A percentile compares a stretch with the other conserved stretches of the same genome.
Evolutionary conservation across 2,113 vertebrate species (phyloP).

Genomic region (Lichenostomus cassidix): DNA sequence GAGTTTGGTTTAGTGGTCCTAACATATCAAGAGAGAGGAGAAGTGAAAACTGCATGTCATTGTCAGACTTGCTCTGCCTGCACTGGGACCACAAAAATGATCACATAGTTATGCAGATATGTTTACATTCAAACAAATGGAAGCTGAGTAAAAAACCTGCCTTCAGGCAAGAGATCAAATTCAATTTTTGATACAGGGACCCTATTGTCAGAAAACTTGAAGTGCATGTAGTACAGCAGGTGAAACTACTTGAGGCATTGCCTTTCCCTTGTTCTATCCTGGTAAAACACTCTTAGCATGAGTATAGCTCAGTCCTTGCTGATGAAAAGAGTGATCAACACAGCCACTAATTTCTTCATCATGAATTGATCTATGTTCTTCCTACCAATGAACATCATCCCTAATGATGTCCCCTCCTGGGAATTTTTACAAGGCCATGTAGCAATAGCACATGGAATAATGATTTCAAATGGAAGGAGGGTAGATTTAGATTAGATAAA

Average conservation of each 20-base stretch:
- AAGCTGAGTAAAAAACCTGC: background rate
- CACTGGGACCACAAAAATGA: background rate
- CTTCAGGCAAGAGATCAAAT: background rate
- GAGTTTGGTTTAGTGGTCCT: background rate
- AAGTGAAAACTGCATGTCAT: background rate
- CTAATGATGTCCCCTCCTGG: background rate
- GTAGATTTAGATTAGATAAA: background rate
- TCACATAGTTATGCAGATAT: background rate
- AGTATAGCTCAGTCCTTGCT: background rate
- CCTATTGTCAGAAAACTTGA: background rate
- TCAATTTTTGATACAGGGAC: background rate
- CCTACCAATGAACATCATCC: background rate
- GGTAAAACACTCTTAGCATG: background rate
- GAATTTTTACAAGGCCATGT: background rate
- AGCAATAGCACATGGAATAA: background rate
- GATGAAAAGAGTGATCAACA: background rate
- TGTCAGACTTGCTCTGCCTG: background rate
- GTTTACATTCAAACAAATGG: background rate
- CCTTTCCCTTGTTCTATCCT: background rate
- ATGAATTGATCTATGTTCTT: background rate
- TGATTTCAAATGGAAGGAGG: background rate
- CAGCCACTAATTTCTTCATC: background rate
- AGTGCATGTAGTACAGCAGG: background rate
- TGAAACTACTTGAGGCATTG: background rate
- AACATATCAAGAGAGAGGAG: background rate